phyloP scores from a whole-genome alignment of 1,140 invertebrate species.

The Drosophila grimshawi region DNA sequence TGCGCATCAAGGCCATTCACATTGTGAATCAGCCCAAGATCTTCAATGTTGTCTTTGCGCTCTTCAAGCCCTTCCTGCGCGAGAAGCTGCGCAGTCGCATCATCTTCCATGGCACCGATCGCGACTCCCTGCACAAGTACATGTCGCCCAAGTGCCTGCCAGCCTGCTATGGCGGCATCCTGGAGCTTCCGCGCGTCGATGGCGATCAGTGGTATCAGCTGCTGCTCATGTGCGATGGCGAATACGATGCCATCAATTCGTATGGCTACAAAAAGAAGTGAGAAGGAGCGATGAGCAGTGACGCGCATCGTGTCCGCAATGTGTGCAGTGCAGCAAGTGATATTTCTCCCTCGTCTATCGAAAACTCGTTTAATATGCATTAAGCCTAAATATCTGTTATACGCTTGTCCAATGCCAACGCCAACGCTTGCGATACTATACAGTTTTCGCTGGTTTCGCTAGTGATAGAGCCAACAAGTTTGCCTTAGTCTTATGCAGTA shows the following conservation, averaged over 20 bases:
- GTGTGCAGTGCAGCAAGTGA: slow-evolving; percentile 61
- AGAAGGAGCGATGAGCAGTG: background rate
- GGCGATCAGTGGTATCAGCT: slow-evolving; percentile 90
- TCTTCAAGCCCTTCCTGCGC: slow-evolving; percentile 94
- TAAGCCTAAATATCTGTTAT: slow-evolving; percentile 63
- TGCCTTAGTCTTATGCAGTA: slow-evolving; percentile 69
- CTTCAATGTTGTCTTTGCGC: slow-evolving; percentile 94
- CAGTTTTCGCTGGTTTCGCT: slow-evolving; percentile 2
- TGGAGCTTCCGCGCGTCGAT: slow-evolving; percentile 87
- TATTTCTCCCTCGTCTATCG: slow-evolving; percentile 51
- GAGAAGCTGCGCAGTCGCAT: slow-evolving; percentile 91
- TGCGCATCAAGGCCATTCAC: slow-evolving; percentile 93
- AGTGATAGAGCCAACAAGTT: slow-evolving; percentile 59
- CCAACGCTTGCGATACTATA: slow-evolving; percentile 23
- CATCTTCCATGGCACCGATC: slow-evolving; percentile 93
- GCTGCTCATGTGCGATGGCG: slow-evolving; percentile 88
- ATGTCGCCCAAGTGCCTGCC: slow-evolving; percentile 92
- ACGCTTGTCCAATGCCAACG: slow-evolving; percentile 46
- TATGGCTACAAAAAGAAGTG: slow-evolving; percentile 89
- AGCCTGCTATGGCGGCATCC: slow-evolving; percentile 90
- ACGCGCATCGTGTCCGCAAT: background rate
- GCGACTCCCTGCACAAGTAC: slow-evolving; percentile 91
- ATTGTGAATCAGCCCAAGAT: slow-evolving; percentile 94
- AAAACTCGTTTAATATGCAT: slow-evolving; percentile 39
- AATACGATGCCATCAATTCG: slow-evolving; percentile 91